phyloP scores from a whole-genome alignment of 2,888 invertebrate species.

The Oscheius sp. region DNA sequence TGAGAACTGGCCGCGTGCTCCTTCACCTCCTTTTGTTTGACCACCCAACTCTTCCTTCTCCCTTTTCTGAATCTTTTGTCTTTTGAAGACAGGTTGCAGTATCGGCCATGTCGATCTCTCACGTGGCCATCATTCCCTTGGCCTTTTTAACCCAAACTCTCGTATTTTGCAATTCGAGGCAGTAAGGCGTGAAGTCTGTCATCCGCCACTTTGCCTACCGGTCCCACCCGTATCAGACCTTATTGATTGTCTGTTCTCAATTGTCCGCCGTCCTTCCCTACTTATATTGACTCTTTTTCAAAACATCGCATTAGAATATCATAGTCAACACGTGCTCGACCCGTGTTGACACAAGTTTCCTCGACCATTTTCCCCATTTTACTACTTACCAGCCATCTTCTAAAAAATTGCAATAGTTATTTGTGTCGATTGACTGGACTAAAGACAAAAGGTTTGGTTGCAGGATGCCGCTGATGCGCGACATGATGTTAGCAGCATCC shows the following conservation, averaged over 20 bases:
- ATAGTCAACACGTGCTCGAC: slow-evolving; percentile 17
- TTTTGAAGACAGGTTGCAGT: too few relatives aligned
- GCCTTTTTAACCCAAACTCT: too few relatives aligned
- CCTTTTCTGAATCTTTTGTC: not conserved
- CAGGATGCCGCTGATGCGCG: slow-evolving; percentile 56
- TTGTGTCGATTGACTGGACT: too few relatives aligned
- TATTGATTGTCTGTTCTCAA: slow-evolving; percentile 6
- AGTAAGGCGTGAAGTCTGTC: too few relatives aligned
- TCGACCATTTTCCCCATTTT: slow-evolving; percentile 2
- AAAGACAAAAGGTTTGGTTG: not conserved
- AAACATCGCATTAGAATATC: slow-evolving; percentile 13
- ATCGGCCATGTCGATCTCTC: too few relatives aligned
- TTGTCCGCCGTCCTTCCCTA: slow-evolving; percentile 7
- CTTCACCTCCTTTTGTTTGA: slow-evolving; percentile 18
- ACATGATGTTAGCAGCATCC: slow-evolving; percentile 49
- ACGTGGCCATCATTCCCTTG: too few relatives aligned
- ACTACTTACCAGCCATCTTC: not conserved
- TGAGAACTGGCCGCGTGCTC: slow-evolving; percentile 17
- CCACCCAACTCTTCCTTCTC: slow-evolving; percentile 7
- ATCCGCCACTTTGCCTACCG: slow-evolving; percentile 20
- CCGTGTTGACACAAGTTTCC: slow-evolving; percentile 27
- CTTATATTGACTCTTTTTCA: not conserved
- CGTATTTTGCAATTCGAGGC: too few relatives aligned
- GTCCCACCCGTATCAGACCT: slow-evolving; percentile 28
- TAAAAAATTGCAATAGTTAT: too few relatives aligned